Evolutionary conservation across 2,888 invertebrate genomes (phyloP).

Genomic region (Drosophila atroscutellata): DNA sequence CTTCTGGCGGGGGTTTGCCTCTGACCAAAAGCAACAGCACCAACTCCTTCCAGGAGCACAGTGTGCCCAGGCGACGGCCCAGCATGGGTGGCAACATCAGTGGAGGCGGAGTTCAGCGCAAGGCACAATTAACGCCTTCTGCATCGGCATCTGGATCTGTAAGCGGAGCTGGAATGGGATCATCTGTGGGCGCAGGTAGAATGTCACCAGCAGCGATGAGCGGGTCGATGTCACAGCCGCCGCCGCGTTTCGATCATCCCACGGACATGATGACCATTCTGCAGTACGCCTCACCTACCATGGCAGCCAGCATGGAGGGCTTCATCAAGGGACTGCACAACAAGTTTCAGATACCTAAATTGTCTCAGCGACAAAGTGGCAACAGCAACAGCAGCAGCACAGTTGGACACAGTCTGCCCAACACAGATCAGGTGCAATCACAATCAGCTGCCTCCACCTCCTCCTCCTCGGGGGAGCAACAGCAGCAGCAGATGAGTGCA

Average conservation of each 20-base stretch:
- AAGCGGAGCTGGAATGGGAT: slow-evolving; percentile 5
- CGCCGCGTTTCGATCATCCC: slow-evolving; percentile 81
- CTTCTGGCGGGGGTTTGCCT: slow-evolving; percentile 59
- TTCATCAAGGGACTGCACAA: slow-evolving; percentile 91
- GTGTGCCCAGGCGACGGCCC: slow-evolving; percentile 60
- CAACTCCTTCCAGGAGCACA: slow-evolving; percentile 78
- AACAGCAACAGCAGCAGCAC: slow-evolving; percentile 13
- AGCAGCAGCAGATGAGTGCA: slow-evolving; percentile 16
- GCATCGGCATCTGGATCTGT: slow-evolving; percentile 15
- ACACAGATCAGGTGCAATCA: slow-evolving; percentile 29
- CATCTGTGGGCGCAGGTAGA: slow-evolving; percentile 37
- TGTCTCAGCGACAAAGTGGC: slow-evolving; percentile 86
- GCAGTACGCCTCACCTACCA: slow-evolving; percentile 86
- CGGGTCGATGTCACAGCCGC: slow-evolving; percentile 78
- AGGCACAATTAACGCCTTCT: slow-evolving; percentile 19
- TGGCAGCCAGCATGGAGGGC: slow-evolving; percentile 89
- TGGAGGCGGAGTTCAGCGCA: slow-evolving; percentile 47
- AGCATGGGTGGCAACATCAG: slow-evolving; percentile 56
- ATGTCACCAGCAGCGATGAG: slow-evolving; percentile 60
- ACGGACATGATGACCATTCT: slow-evolving; percentile 86
- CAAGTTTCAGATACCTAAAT: slow-evolving; percentile 94
- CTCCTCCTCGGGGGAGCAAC: slow-evolving; percentile 25
- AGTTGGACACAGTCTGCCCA: slow-evolving; percentile 31
- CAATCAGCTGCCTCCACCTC: slow-evolving; percentile 30
- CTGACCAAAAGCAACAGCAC: slow-evolving; percentile 84